Conservation (phyloP, 2,113 vertebrate genomes). For the Aegithalos caudatus region DNA sequence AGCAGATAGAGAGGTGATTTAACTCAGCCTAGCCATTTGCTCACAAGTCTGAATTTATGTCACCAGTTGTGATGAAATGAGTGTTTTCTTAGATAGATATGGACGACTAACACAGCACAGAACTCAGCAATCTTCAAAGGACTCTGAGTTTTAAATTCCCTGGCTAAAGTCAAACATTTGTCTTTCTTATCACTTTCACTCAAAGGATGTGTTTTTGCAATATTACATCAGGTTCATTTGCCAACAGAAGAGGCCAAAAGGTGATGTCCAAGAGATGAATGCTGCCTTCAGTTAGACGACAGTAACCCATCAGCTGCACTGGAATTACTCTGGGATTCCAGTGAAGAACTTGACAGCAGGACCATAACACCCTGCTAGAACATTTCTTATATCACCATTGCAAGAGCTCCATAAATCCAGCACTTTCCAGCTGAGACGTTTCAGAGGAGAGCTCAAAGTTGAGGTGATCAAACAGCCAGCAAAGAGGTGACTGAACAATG, state of each 20-base stretch:
- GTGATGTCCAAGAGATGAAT: background rate
- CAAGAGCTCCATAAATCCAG: background rate
- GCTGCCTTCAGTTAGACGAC: background rate
- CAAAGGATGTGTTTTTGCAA: slow-evolving; percentile 33
- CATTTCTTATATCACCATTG: background rate
- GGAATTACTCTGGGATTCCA: background rate
- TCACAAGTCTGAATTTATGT: slow-evolving; percentile 55
- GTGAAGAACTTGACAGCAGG: background rate
- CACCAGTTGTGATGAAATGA: slow-evolving; percentile 65
- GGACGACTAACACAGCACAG: slow-evolving; percentile 45
- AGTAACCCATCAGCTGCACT: slow-evolving; percentile 5
- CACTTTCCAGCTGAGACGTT: background rate
- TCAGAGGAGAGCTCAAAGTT: background rate
- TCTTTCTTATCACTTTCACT: slow-evolving; percentile 54
- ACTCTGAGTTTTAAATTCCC: slow-evolving; percentile 27
- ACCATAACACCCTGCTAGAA: background rate
- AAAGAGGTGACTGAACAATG: background rate
- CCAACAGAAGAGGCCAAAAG: slow-evolving; percentile 37
- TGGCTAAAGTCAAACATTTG: slow-evolving; percentile 53
- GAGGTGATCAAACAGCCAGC: background rate
- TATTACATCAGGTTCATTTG: slow-evolving; percentile 19
- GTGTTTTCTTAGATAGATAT: slow-evolving; percentile 67
- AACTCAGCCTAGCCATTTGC: slow-evolving; percentile 62
- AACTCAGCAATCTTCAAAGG: slow-evolving; percentile 48
- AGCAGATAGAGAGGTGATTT: slow-evolving; percentile 58